These are phyloP conservation scores for Epinephelus fuscoguttatus DNA, from an alignment of 2,113 vertebrate species.

Conservation along the genomic window DNA sequence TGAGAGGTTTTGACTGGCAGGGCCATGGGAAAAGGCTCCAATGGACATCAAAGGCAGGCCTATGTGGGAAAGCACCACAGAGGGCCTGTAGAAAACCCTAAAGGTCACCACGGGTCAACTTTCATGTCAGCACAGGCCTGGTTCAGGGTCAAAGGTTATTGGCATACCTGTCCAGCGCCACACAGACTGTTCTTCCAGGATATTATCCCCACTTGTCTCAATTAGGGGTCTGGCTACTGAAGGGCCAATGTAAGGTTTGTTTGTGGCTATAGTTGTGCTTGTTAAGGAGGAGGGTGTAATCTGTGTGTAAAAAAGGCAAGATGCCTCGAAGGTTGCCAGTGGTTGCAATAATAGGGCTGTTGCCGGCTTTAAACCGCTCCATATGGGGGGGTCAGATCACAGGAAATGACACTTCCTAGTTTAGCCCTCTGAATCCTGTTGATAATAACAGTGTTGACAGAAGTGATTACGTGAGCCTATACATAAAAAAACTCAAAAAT, in stretches of 20 bases:
- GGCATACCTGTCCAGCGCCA: slow-evolving; percentile 82
- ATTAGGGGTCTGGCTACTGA: slow-evolving; percentile 71
- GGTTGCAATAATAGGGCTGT: slow-evolving; percentile 40
- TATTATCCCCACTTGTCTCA: slow-evolving; percentile 84
- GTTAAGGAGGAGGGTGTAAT: slow-evolving; percentile 57
- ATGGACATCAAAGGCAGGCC: slow-evolving; percentile 79
- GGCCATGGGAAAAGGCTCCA: slow-evolving; percentile 74
- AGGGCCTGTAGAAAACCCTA: slow-evolving; percentile 36
- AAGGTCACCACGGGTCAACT: slow-evolving; percentile 74
- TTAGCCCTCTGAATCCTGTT: slow-evolving; percentile 36
- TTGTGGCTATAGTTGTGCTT: slow-evolving; percentile 66
- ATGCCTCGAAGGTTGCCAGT: slow-evolving; percentile 27
- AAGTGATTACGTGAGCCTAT: slow-evolving; percentile 33
- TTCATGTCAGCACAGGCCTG: slow-evolving; percentile 79
- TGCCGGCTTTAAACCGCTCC: slow-evolving; percentile 25
- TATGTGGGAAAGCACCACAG: slow-evolving; percentile 78
- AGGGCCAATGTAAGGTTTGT: slow-evolving; percentile 52
- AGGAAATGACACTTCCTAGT: slow-evolving; percentile 62
- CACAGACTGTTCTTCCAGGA: slow-evolving; percentile 75
- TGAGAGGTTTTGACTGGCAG: slow-evolving; percentile 57
- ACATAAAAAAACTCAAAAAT: background rate
- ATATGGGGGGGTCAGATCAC: slow-evolving; percentile 31
- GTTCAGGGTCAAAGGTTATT: slow-evolving; percentile 73
- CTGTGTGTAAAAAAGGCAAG: slow-evolving; percentile 48
- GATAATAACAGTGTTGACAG: slow-evolving; percentile 53